Percentiles rank a stretch among this genome's conserved stretches.
phyloP scores from a whole-genome alignment of 2,888 invertebrate species.

The Apeira syringaria region DNA sequence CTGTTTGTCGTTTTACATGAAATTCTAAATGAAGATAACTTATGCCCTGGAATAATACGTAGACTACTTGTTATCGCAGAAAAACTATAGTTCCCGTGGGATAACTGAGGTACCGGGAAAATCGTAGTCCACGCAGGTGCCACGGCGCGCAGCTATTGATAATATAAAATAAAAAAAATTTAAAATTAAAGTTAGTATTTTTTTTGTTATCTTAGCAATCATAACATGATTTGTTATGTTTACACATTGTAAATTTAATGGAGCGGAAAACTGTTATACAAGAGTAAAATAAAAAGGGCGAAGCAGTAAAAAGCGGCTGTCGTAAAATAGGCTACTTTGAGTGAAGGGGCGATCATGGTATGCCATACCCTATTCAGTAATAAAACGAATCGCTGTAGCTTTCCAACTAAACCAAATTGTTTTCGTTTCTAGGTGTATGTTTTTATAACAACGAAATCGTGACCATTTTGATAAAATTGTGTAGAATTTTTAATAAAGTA shows the following conservation, averaged over 20 bases:
- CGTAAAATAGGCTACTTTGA: constrained; percentile 10
- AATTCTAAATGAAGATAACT: no score
- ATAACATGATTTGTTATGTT: constrained; percentile 15
- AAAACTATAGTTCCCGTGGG: no score
- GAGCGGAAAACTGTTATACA: constrained; percentile 5
- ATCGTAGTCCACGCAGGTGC: no score
- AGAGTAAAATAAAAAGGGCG: constrained; percentile 4
- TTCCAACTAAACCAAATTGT: neutral
- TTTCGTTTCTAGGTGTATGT: neutral
- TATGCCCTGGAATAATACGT: no score
- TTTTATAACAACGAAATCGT: constrained; percentile 6
- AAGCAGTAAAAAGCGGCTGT: constrained; percentile 6
- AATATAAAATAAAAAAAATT: no score
- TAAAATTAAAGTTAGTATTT: no score
- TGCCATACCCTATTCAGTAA: constrained; percentile 2
- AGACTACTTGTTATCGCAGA: no score
- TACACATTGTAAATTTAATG: constrained; percentile 15
- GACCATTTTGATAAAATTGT: neutral
- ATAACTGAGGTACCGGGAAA: no score
- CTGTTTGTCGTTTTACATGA: no score
- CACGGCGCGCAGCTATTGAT: no score
- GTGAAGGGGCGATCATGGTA: constrained; percentile 21
- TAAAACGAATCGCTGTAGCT: constrained; percentile 1
- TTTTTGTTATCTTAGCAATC: no score
- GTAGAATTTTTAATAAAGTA: neutral